phyloP scores from a whole-genome alignment of 2,888 invertebrate species.

The Apamea anceps region DNA sequence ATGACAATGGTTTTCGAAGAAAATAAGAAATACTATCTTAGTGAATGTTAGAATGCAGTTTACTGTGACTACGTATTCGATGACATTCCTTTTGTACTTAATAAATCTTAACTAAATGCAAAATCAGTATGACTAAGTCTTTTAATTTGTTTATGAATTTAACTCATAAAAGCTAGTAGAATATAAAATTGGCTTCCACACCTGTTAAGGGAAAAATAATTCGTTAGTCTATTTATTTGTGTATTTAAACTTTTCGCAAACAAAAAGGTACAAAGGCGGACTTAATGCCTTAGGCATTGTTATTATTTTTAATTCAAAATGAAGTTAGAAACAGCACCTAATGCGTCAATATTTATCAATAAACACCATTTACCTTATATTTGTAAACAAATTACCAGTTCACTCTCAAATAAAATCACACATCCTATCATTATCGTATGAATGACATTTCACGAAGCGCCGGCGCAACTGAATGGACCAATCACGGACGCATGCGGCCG shows the following conservation, averaged over 20 bases:
- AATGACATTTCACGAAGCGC: conserved; percentile 56
- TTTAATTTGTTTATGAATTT: background rate
- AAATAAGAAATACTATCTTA: conserved; percentile 27
- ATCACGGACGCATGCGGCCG: conserved; percentile 55
- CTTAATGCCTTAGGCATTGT: background rate
- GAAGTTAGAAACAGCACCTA: background rate
- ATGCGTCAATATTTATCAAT: conserved; percentile 36
- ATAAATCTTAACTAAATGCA: background rate
- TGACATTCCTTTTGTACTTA: background rate
- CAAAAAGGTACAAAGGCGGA: background rate
- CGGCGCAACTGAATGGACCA: conserved; percentile 55
- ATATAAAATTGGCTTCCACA: background rate
- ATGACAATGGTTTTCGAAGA: conserved; percentile 38
- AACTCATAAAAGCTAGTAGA: background rate
- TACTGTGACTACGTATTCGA: background rate
- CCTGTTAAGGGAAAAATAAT: background rate
- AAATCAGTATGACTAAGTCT: background rate
- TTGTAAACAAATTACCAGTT: conserved; percentile 16
- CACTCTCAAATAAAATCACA: conserved; percentile 10
- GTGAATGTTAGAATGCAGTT: background rate
- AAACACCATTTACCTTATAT: conserved; percentile 27
- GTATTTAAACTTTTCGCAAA: background rate
- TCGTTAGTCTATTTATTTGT: background rate
- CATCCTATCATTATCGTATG: conserved; percentile 36
- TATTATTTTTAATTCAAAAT: conserved; percentile 6